phyloP scores from a whole-genome alignment of 2,888 invertebrate species.

The Ernsta delagoae region DNA sequence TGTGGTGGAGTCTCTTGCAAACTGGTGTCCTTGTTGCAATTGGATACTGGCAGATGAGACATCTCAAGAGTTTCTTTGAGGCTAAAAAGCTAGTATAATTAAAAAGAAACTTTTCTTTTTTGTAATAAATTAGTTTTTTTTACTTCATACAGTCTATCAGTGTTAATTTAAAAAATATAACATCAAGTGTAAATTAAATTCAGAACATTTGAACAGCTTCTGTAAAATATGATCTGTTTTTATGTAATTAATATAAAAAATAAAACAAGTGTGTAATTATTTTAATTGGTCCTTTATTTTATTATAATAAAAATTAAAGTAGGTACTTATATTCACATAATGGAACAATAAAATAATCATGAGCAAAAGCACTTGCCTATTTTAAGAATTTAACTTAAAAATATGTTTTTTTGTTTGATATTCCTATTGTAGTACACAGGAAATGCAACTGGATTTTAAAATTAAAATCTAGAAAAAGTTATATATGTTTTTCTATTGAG shows the following conservation, averaged over 20 bases:
- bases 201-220: conserved; percentile 38
- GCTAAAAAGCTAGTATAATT: conserved; percentile 98
- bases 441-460: too few species aligned
- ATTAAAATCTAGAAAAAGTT: too few species aligned
- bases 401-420: too few species aligned
- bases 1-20: conserved; percentile 99
- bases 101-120: conserved; percentile 6
- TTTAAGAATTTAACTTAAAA: too few species aligned
- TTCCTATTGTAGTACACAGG: too few species aligned
- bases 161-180: conserved; percentile 36
- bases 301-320: too few species aligned
- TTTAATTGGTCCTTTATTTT: not conserved
- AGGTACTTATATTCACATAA: too few species aligned
- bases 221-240: conserved; percentile 65
- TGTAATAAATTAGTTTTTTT: conserved; percentile 1
- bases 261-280: too few species aligned
- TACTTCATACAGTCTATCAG: conserved; percentile 29
- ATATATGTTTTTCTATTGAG: too few species aligned
- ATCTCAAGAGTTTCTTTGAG: conserved; percentile 99
- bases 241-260: conserved; percentile 46
- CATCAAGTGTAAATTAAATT: conserved; percentile 17
- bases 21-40: conserved; percentile 95
- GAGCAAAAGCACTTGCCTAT: too few species aligned
- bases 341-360: too few species aligned
- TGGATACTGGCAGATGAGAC: conserved; percentile 99